Percentiles rank a stretch among this genome's conserved stretches.
Conservation (phyloP, 2,888 invertebrate species). For the Pammene fasciana region DNA sequence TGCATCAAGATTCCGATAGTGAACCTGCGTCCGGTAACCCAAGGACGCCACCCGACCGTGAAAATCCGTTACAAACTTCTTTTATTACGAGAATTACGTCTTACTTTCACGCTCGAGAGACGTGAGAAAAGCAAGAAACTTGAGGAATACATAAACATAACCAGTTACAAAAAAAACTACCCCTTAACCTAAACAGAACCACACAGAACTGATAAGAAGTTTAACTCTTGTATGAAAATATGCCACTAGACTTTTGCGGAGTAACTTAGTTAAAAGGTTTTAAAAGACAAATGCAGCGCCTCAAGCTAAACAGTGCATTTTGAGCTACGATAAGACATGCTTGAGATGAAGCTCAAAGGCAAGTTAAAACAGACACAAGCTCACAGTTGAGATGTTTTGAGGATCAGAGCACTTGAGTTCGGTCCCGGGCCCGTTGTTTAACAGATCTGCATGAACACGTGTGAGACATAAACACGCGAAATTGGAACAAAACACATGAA, state of each 20-base stretch:
- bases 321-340: too few species aligned
- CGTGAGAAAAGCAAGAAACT: constrained; percentile 35
- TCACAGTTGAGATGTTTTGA: not conserved
- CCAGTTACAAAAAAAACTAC: not conserved
- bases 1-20: constrained; percentile 32
- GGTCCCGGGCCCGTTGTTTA: constrained; percentile 48
- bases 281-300: too few species aligned
- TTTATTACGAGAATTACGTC: constrained; percentile 37
- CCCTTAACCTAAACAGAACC: too few species aligned
- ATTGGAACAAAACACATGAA: constrained; percentile 52
- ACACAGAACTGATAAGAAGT: constrained; percentile 2
- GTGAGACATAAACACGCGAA: constrained; percentile 60
- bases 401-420: constrained; percentile 43
- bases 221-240: not conserved
- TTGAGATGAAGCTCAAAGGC: too few species aligned
- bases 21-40: constrained; percentile 69
- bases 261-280: too few species aligned
- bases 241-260: too few species aligned
- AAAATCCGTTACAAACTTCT: constrained; percentile 71
- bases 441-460: constrained; percentile 49
- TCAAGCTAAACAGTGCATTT: too few species aligned
- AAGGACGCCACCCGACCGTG: constrained; percentile 69
- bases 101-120: constrained; percentile 37
- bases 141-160: constrained; percentile 14
- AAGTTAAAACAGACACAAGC: too few species aligned